phyloP scores from a whole-genome alignment of 2,113 vertebrate species.

The Poeciliopsis prolifica region DNA sequence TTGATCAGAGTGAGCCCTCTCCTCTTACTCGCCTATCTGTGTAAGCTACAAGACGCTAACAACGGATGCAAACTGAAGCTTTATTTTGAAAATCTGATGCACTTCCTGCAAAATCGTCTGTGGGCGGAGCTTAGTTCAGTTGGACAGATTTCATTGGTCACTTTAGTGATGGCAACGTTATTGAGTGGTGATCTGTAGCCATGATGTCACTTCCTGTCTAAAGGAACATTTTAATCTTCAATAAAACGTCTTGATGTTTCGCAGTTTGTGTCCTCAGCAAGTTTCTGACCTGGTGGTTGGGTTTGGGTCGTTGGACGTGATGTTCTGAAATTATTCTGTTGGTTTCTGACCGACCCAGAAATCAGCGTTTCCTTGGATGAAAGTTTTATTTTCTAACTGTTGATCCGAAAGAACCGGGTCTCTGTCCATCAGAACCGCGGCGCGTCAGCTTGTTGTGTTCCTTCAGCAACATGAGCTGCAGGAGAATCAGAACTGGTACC shows the following conservation, averaged over 20 bases:
- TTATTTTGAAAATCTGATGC: neutral
- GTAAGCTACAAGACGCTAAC: neutral
- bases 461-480: neutral
- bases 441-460: slow-evolving; percentile 13
- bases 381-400: neutral
- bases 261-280: neutral
- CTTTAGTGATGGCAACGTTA: too few species aligned
- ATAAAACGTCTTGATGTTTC: neutral
- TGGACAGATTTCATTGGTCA: neutral
- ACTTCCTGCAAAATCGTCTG: neutral
- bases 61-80: neutral
- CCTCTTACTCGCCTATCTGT: neutral
- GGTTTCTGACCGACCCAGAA: neutral
- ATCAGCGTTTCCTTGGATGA: neutral
- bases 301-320: too few species aligned
- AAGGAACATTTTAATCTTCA: neutral
- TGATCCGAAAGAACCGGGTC: neutral
- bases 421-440: slow-evolving; percentile 14
- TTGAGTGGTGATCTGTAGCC: neutral
- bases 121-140: neutral
- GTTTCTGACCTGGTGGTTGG: neutral
- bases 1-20: neutral
- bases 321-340: too few species aligned
- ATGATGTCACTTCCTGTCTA: neutral
- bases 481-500: neutral